A percentile compares a stretch with the other conserved stretches of the same genome.
Evolutionary conservation across 2,113 vertebrate species (phyloP).

Genomic region (Nicator chloris): DNA sequence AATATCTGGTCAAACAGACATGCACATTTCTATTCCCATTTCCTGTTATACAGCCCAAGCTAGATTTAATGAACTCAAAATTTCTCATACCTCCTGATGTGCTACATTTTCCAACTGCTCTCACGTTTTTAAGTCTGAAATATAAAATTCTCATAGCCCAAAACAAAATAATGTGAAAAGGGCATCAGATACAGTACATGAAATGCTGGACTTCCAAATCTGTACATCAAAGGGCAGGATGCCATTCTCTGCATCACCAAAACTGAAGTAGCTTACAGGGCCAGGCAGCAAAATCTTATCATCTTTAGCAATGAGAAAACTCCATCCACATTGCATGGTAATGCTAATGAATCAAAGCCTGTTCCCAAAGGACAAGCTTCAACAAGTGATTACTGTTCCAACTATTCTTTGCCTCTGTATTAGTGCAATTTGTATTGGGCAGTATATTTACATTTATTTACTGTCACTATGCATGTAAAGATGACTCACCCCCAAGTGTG

Average conservation of each 20-base stretch:
- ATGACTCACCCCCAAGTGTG: constrained; percentile 76
- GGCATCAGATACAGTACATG: background rate
- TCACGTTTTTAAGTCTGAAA: background rate
- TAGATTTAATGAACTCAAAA: background rate
- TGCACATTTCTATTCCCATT: background rate
- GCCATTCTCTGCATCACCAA: background rate
- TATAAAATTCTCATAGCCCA: background rate
- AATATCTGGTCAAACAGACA: background rate
- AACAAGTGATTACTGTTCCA: background rate
- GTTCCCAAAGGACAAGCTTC: background rate
- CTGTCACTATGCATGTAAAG: background rate
- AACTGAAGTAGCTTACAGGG: background rate
- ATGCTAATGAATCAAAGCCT: background rate
- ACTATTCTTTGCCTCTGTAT: background rate
- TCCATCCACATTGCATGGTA: background rate
- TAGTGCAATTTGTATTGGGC: background rate
- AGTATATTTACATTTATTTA: background rate
- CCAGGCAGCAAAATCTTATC: background rate
- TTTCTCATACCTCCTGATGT: background rate
- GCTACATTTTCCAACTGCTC: background rate
- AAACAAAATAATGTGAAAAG: background rate
- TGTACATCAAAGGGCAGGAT: background rate
- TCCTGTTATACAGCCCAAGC: background rate
- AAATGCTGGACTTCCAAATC: background rate
- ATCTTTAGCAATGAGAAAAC: background rate